Percentiles rank a stretch among this genome's conserved stretches.
Conservation (phyloP, 2,888 invertebrate genomes). For the Sesia bembeciformis region DNA sequence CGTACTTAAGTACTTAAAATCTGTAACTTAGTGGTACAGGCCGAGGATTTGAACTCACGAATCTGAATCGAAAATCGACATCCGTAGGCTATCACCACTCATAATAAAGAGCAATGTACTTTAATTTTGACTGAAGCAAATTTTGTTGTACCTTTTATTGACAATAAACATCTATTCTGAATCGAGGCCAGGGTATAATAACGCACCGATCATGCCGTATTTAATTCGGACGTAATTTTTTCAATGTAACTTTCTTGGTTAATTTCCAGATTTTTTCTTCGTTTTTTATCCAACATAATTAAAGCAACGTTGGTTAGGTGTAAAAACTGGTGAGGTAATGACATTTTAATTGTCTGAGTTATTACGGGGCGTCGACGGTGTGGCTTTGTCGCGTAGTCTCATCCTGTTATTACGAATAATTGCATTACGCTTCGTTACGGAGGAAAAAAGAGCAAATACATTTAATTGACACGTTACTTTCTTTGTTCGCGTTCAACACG, state of each 20-base stretch:
- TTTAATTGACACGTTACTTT: slow-evolving; percentile 68
- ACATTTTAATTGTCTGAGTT: slow-evolving; percentile 70
- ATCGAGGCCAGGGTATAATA: too few relatives aligned
- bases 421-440: slow-evolving; percentile 73
- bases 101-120: too few relatives aligned
- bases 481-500: slow-evolving; percentile 62
- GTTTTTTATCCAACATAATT: slow-evolving; percentile 51
- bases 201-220: too few relatives aligned
- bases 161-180: too few relatives aligned
- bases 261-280: slow-evolving; percentile 20
- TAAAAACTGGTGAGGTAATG: slow-evolving; percentile 65
- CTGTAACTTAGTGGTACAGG: too few relatives aligned
- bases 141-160: too few relatives aligned
- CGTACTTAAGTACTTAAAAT: too few relatives aligned
- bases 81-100: too few relatives aligned
- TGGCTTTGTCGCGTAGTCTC: slow-evolving; percentile 58
- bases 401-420: slow-evolving; percentile 73
- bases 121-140: too few relatives aligned
- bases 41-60: too few relatives aligned
- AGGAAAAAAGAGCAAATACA: slow-evolving; percentile 60
- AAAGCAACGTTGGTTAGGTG: slow-evolving; percentile 57
- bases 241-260: not conserved
- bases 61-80: too few relatives aligned
- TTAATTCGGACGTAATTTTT: too few relatives aligned
- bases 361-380: slow-evolving; percentile 48